A percentile compares a stretch with the other conserved stretches of the same genome.
Conservation (phyloP, 2,113 vertebrate genomes). For the Orientallactaga bullata region DNA sequence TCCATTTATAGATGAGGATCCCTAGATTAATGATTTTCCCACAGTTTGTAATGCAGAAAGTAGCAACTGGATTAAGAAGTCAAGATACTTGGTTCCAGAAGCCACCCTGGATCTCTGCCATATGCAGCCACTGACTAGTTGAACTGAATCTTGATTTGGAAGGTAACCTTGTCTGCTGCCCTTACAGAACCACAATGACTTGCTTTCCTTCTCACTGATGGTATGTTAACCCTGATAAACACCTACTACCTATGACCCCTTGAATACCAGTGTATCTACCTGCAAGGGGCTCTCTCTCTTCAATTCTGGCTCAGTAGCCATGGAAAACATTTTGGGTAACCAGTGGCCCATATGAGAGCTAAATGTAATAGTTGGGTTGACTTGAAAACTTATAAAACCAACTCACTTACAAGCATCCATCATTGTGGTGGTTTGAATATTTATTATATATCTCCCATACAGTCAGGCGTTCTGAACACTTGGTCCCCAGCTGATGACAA, state of each 20-base stretch:
- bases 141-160: neutral
- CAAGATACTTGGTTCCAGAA: neutral
- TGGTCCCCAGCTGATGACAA: no score
- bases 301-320: neutral
- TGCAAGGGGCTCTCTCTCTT: neutral
- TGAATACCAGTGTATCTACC: neutral
- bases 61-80: no score
- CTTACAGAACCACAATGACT: neutral
- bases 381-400: conserved; percentile 4
- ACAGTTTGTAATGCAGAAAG: no score
- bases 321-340: neutral
- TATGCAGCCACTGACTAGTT: neutral
- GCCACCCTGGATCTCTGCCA: neutral
- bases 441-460: no score
- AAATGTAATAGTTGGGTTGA: neutral
- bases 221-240: neutral
- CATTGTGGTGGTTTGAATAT: neutral
- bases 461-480: no score
- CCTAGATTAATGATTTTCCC: no score
- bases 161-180: neutral
- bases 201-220: neutral
- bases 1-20: no score
- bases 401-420: conserved; percentile 1
- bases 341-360: neutral
- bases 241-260: neutral